Conservation (phyloP, 2,797 vertebrate genomes). For the Acipenser transmontanus region DNA sequence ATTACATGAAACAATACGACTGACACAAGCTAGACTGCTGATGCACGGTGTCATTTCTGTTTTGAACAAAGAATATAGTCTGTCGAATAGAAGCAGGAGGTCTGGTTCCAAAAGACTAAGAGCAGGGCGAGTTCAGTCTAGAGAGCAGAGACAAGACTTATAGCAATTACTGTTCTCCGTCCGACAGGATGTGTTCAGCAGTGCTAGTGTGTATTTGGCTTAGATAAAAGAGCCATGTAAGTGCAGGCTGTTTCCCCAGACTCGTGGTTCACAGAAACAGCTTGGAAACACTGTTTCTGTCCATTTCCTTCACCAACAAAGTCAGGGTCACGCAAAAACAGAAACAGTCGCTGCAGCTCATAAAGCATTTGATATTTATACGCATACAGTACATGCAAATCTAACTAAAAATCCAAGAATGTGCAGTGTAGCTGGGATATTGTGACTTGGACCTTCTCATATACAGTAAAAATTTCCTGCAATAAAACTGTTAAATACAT, state of each 20-base stretch:
- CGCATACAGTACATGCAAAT: too few relatives aligned
- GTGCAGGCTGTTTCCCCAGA: constrained; percentile 28
- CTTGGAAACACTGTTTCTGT: constrained; percentile 27
- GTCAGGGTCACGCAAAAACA: constrained; percentile 8
- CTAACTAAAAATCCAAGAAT: too few relatives aligned
- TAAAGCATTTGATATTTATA: too few relatives aligned
- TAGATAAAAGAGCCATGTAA: background rate
- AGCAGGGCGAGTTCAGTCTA: background rate
- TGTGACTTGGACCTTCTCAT: background rate
- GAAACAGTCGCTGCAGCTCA: too few relatives aligned
- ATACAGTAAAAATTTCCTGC: too few relatives aligned
- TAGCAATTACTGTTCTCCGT: constrained; percentile 10
- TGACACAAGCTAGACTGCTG: too few relatives aligned
- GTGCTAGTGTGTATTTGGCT: constrained; percentile 25
- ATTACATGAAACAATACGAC: too few relatives aligned
- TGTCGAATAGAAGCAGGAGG: too few relatives aligned
- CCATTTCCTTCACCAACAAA: constrained; percentile 27
- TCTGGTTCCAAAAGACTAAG: background rate
- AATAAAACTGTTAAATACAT: too few relatives aligned
- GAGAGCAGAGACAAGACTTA: background rate
- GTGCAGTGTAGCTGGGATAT: background rate
- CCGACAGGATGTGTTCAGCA: constrained; percentile 20
- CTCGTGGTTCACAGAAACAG: constrained; percentile 17
- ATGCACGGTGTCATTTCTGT: too few relatives aligned
- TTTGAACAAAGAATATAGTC: too few relatives aligned